Percentiles rank a stretch among this genome's conserved stretches.
phyloP scores from a whole-genome alignment of 1,140 invertebrate species.

The Carposina sasakii region DNA sequence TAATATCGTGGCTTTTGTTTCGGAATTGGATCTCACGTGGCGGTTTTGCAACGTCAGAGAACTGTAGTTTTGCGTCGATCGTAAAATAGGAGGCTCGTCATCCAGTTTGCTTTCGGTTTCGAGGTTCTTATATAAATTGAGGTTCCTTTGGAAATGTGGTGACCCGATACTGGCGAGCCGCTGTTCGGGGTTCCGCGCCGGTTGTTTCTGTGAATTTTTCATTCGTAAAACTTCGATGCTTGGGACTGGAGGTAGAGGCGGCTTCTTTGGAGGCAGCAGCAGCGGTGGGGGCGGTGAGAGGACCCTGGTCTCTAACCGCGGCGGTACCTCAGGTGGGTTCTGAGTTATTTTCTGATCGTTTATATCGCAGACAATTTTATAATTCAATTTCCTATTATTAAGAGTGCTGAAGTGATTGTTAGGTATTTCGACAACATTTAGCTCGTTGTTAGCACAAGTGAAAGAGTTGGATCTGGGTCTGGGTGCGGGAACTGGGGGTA shows the following conservation, averaged over 20 bases:
- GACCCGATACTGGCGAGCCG: conserved; percentile 75
- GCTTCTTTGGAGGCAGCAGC: conserved; percentile 78
- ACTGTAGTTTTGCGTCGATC: conserved; percentile 66
- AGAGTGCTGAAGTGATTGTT: conserved; percentile 64
- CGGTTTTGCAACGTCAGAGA: conserved; percentile 59
- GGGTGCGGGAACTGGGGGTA: conserved; percentile 65
- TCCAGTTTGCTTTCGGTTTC: conserved; percentile 59
- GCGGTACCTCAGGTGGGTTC: conserved; percentile 70
- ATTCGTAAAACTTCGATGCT: conserved; percentile 74
- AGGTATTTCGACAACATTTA: conserved; percentile 57
- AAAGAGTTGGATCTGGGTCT: conserved; percentile 73
- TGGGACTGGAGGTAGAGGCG: conserved; percentile 80
- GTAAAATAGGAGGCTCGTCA: conserved; percentile 40
- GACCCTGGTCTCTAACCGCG: conserved; percentile 62
- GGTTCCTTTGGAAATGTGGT: conserved; percentile 73
- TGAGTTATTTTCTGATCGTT: conserved; percentile 42
- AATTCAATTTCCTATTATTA: conserved; percentile 65
- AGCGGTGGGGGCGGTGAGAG: conserved; percentile 75
- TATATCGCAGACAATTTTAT: conserved; percentile 62
- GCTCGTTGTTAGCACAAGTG: conserved; percentile 59
- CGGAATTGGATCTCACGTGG: conserved; percentile 65
- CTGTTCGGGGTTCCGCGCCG: conserved; percentile 54
- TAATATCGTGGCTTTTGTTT: conserved; percentile 65
- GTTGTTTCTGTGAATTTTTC: conserved; percentile 62
- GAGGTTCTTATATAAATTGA: conserved; percentile 70